Base-by-base conservation (phyloP, 2,888 invertebrate species). In the Megaustenia siamemsis region DNA sequence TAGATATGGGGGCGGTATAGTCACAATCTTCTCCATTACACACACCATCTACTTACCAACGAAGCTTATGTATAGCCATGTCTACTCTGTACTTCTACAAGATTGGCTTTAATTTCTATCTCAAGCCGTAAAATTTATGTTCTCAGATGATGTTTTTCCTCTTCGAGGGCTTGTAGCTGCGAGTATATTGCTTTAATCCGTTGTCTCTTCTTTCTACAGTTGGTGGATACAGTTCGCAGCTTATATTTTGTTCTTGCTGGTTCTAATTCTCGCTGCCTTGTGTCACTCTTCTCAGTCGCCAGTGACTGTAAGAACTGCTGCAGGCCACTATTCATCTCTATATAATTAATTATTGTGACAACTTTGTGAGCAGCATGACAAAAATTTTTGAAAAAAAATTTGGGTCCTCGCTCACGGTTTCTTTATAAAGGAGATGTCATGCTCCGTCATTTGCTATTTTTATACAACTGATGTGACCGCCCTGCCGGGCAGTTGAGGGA, bases 121-220 rank as follows among this genome's bases (percentile, higher is more conserved):
- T 63, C 32, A 63, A 63, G 63, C 63, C 63, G 32, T 56, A 56
- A 10, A 56, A 56, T n/a, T 18, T 56, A 10, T 56, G 56, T 56
- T 56, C 56, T 56, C 56, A 63, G 63, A 63, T 63, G 63, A 28
- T 32, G 63, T 56, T 32, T 63, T 63, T 63, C 15, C 63, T 63
- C 63, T 63, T 63, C 63, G 63, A 63, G 15, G 5, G 63, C 63
- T 63, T 63, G 63, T 63, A 63, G 63, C 63, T 63, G 63, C 32
- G 63, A 63, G 32, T 63, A 63, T 63, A 63, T 32, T n/a, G n/a
- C 63, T 63, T 32, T 63, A 28, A 63, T 32, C 28, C 63, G 63
- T 15, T 63, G 63, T 63, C 15, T 63, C 63, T 63, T 63, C 32
- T 63, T 63, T 63, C 63, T 63, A 32, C 32, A 63, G 15, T 63